A percentile compares a stretch with the other conserved stretches of the same genome.
phyloP scores from a whole-genome alignment of 1,140 invertebrate species.

The Drosophila yakuba region DNA sequence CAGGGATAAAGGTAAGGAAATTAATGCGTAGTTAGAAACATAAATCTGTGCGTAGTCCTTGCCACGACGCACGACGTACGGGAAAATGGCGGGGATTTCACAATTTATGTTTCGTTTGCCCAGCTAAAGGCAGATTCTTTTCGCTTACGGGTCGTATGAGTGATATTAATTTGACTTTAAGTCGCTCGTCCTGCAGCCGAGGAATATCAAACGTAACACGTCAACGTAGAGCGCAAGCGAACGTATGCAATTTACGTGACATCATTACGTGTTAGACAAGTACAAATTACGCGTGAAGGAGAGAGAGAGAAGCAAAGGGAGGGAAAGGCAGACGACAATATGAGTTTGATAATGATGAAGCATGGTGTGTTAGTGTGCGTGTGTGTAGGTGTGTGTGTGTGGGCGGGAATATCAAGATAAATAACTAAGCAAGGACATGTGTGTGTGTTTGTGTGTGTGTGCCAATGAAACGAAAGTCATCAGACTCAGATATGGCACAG shows the following conservation, averaged over 20 bases:
- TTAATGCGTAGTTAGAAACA: conserved; percentile 82
- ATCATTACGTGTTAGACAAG: conserved; percentile 83
- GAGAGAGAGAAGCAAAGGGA: neutral
- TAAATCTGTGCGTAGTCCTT: conserved; percentile 67
- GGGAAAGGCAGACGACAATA: conserved; percentile 67
- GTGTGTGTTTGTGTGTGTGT: conserved; percentile 24
- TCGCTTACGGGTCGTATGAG: conserved; percentile 64
- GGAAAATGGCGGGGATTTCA: conserved; percentile 70
- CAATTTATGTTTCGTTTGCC: conserved; percentile 62
- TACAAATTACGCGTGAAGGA: conserved; percentile 70
- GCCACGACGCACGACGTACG: neutral
- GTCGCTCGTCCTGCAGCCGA: conserved; percentile 38
- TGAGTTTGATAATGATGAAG: conserved; percentile 83
- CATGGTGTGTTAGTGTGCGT: conserved; percentile 40
- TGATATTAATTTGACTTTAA: conserved; percentile 83
- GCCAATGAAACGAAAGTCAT: conserved; percentile 79
- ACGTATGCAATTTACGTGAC: conserved; percentile 84
- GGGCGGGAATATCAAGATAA: conserved; percentile 72
- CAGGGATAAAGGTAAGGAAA: conserved; percentile 79
- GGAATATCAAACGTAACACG: conserved; percentile 66
- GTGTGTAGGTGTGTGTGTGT: conserved; percentile 30
- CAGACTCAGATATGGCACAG: conserved; percentile 65
- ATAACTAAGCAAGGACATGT: conserved; percentile 53
- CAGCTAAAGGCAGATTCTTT: conserved; percentile 20
- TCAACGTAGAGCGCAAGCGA: conserved; percentile 69